Percentiles rank a stretch among this genome's conserved stretches.
These are phyloP conservation scores for Eriosoma lanigerum DNA, from an alignment of 1,140 invertebrate species.

Conservation along the genomic window DNA sequence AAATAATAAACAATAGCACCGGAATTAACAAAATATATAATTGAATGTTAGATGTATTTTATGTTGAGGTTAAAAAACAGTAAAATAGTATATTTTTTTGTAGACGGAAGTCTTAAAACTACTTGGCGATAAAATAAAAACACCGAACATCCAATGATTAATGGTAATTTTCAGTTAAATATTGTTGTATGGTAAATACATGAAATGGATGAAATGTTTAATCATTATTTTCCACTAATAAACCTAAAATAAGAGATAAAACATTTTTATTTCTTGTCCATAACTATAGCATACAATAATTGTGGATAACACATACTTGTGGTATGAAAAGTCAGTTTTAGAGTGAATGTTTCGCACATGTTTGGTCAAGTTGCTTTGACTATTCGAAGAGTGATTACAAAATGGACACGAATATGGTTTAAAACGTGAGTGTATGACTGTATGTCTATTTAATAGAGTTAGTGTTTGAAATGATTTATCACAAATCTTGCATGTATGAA, in stretches of 20 bases:
- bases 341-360: slow-evolving; percentile 47
- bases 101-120: too few relatives aligned
- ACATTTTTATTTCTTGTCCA: too few relatives aligned
- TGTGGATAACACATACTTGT: slow-evolving; percentile 2
- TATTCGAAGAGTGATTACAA: slow-evolving; percentile 34
- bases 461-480: slow-evolving; percentile 38
- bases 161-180: not conserved
- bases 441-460: slow-evolving; percentile 10
- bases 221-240: slow-evolving; percentile 11
- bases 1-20: too few relatives aligned
- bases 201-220: not conserved
- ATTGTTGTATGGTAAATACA: not conserved
- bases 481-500: slow-evolving; percentile 13
- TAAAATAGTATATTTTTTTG: too few relatives aligned
- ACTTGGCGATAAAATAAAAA: too few relatives aligned
- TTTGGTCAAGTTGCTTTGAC: slow-evolving; percentile 44
- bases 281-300: not conserved
- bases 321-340: slow-evolving; percentile 11
- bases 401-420: slow-evolving; percentile 37
- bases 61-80: too few relatives aligned
- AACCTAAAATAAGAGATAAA: slow-evolving; percentile 3
- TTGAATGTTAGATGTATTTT: too few relatives aligned
- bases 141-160: not conserved
- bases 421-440: slow-evolving; percentile 30
- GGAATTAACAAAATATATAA: too few relatives aligned